These are phyloP conservation scores for Varanus salvator DNA, from an alignment of 2,113 vertebrate species.

Conservation along the genomic window DNA sequence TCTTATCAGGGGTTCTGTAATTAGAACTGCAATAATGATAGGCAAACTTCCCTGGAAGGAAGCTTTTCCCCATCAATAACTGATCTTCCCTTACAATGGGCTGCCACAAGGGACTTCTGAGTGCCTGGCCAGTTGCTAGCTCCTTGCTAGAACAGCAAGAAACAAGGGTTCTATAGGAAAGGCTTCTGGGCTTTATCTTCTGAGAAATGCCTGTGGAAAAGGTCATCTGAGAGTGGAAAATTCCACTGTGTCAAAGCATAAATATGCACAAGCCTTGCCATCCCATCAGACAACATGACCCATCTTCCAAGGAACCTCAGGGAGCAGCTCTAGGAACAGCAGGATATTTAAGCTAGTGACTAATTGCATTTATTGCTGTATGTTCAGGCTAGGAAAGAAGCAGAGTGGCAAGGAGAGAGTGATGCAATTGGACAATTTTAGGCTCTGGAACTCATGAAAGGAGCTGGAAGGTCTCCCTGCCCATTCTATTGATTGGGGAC, in stretches of 20 bases:
- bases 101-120: not conserved
- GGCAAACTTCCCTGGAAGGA: too few species aligned
- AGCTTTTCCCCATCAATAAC: not conserved
- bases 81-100: not conserved
- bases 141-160: too few species aligned
- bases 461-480: not conserved
- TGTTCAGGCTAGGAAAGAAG: not conserved
- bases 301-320: not conserved
- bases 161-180: not conserved
- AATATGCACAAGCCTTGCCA: not conserved
- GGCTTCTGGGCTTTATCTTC: not conserved
- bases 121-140: not conserved
- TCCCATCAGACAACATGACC: not conserved
- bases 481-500: not conserved
- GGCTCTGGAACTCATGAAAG: too few species aligned
- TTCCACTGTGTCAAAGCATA: not conserved
- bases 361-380: not conserved
- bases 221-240: not conserved
- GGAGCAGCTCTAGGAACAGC: not conserved
- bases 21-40: not conserved
- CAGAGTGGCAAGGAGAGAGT: not conserved
- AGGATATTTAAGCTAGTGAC: not conserved
- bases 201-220: not conserved
- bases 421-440: not conserved
- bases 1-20: not conserved